Conservation (phyloP, 2,113 vertebrate species). For the Salvelinus fontinalis region DNA sequence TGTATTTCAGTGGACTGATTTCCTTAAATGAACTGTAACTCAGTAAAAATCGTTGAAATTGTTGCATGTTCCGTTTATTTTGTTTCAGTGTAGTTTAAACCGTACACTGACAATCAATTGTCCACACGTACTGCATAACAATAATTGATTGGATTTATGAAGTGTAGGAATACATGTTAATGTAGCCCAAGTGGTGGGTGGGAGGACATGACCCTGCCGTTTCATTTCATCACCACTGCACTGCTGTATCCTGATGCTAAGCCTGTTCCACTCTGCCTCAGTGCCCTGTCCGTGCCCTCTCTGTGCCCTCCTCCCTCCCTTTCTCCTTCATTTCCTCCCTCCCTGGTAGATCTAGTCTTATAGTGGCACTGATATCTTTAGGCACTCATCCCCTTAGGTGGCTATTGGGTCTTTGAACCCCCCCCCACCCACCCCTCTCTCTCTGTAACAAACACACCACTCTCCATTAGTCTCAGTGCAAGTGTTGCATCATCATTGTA, state of each 20-base stretch:
- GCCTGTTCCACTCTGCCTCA: slow-evolving; percentile 28
- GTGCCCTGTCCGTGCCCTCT: slow-evolving; percentile 66
- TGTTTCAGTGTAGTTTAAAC: too few species aligned
- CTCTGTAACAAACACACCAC: background rate
- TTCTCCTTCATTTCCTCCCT: slow-evolving; percentile 9
- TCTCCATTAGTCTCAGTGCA: background rate
- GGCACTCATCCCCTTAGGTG: background rate
- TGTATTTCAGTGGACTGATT: too few species aligned
- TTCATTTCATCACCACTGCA: too few species aligned
- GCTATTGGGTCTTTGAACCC: slow-evolving; percentile 49
- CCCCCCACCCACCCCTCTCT: slow-evolving; percentile 47
- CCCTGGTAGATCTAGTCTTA: background rate
- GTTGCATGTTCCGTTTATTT: too few species aligned
- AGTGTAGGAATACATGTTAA: too few species aligned
- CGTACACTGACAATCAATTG: too few species aligned
- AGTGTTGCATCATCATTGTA: background rate
- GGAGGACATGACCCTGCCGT: too few species aligned
- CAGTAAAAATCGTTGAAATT: too few species aligned
- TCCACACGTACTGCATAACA: too few species aligned
- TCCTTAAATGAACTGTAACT: too few species aligned
- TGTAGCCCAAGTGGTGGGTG: too few species aligned
- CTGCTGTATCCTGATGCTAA: background rate
- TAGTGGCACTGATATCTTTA: background rate
- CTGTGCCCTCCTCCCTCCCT: slow-evolving; percentile 60
- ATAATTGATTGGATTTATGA: too few species aligned